Base-by-base conservation (phyloP, 2,888 invertebrate species). In the Nysson spinosus region DNA sequence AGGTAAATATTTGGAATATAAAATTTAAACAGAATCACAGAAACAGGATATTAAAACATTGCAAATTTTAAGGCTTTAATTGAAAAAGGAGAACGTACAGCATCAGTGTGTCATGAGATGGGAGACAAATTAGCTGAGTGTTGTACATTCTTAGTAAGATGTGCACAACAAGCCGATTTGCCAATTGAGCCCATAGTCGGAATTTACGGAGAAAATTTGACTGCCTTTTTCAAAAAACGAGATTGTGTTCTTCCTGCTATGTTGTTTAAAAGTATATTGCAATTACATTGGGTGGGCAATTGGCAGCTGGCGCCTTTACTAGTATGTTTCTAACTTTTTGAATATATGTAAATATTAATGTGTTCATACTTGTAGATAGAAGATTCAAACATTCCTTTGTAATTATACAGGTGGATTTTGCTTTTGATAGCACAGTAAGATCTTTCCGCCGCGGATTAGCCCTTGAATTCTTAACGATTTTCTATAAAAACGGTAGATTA, bases 371-470 rank as follows among this genome's bases (percentile, higher is more conserved):
- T n/a, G 2, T 6, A 35, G 39, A 12, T 44, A n/a, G 5, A 7
- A 5, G 17, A 44, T 7, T 32, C 37, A 28, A 52, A 40, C 44
- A 11, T 32, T 42, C 37, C 19, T 9, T 4, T 37, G 46, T 17
- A 12, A 22, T 39, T 49, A 26, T 50, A 43, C 43, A 84, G 83
- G 82, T 80, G n/a, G 88, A 90, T 17, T 91, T 90, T 78, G 88
- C 91, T 49, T 92, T 94, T 62, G 89, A 90, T 50, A 83, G 87
- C 12, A 89, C 89, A 14, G 90, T 93, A 1, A 89, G 93, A 62
- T 91, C 91, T 22, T 94, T 91, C 77, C 89, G 92, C 17, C 89
- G 92, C 35, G 91, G 90, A 65, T 93, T 94, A 87, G 92, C 92
- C 0, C 78, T 93, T 1, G 92, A 93, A 78, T 86, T 94, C 57